Evolutionary conservation across 2,888 invertebrate genomes (phyloP), one percentile per base, ranked within the genome.

Genomic region (Uropetala carovei): DNA sequence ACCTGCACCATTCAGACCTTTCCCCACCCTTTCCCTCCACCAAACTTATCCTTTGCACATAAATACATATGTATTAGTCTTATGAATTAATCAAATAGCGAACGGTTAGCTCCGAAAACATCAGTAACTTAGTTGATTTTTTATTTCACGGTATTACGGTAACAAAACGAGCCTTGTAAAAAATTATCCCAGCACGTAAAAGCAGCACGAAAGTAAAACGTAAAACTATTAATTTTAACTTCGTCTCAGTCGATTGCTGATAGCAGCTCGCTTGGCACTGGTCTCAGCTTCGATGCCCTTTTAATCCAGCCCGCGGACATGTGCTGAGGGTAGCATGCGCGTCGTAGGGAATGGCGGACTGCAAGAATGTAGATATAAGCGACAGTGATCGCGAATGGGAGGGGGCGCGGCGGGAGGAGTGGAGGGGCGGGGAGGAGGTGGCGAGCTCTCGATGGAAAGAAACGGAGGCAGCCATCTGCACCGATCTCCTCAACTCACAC

Each of bases 391-490:
- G 85, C 57, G 18, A 57, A 83, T 83, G 57, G 10, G 56, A 56
- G 57, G 4, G 85, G 22, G 85, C 75, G 75, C 75, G 22, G 5
- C 27, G 18, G n/a, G 75, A n/a, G 75, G 10, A n/a, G 22, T 56
- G 58, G 85, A 43, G 43, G 0, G 75, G 58, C 22, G 22, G 85
- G 18, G 58, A 18, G 22, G n/a, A 10, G 85, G 58, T 58, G 56
- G 84, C n/a, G 43, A 22, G n/a, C n/a, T 22, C 27, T 22, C 75
- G 75, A 75, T 75, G 75, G 64, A 64, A 64, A 64, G 64, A 64
- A 64, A 16, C 22, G 75, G 43, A 5, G 5, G 43, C 43, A 43
- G 86, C 86, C 86, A 86, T 60, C 60, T 60, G 56, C 85, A 58
- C 27, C 86, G 60, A 27, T 60, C 16, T 75, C 11, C 27, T 30